Evolutionary conservation across 64 coral and sea anemone species (phyloP).

Genomic region (Orbicella faveolata): DNA sequence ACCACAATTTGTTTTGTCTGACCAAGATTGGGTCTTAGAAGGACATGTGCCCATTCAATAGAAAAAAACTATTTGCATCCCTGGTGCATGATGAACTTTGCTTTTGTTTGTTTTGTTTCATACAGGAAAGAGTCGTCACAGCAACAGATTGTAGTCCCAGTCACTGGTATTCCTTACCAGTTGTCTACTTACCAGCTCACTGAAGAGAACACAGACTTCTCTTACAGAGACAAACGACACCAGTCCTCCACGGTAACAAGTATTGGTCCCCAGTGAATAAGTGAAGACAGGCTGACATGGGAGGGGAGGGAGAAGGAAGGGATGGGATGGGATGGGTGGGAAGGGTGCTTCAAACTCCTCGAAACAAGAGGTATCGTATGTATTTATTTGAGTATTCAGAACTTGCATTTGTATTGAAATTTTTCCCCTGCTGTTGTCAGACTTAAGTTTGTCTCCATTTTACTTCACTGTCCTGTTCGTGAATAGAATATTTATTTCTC

Average conservation of each 20-base stretch:
- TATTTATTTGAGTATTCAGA: slow-evolving; percentile 5
- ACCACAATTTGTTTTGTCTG: too few relatives aligned
- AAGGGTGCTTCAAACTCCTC: neutral
- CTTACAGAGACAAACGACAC: slow-evolving; percentile 87
- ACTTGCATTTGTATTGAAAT: neutral
- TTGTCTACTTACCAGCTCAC: slow-evolving; percentile 90
- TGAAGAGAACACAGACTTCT: slow-evolving; percentile 97
- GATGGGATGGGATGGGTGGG: neutral
- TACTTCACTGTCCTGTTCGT: too few relatives aligned
- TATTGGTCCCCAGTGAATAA: slow-evolving; percentile 62
- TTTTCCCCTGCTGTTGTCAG: too few relatives aligned
- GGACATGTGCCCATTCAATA: too few relatives aligned
- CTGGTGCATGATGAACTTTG: too few relatives aligned
- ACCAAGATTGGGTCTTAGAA: too few relatives aligned
- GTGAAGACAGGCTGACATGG: neutral
- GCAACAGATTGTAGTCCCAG: slow-evolving; percentile 71
- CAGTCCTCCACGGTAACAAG: slow-evolving; percentile 91
- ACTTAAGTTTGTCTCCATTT: too few relatives aligned
- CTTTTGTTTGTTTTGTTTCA: neutral
- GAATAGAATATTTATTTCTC: too few relatives aligned
- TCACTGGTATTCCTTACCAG: slow-evolving; percentile 82
- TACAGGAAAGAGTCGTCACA: slow-evolving; percentile 74
- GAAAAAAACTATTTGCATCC: too few relatives aligned
- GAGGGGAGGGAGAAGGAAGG: neutral
- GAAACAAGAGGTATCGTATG: neutral